Percentiles rank a stretch among this genome's conserved stretches.
These are phyloP conservation scores for Strigamia maritima DNA, from an alignment of 2,888 invertebrate species.

Conservation along the genomic window DNA sequence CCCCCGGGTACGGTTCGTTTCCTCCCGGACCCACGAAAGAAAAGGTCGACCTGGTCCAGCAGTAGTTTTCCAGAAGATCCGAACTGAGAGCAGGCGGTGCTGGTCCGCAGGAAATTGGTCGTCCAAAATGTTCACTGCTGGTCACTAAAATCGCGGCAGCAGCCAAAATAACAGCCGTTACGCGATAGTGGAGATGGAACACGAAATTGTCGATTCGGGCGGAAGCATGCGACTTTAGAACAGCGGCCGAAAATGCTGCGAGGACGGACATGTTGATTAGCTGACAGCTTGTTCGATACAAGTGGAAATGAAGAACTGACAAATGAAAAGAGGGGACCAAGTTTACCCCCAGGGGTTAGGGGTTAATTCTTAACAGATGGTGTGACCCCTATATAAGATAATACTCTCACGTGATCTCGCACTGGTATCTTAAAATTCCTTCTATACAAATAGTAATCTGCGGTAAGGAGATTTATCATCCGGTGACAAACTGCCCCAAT, in stretches of 20 bases:
- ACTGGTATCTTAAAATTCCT: no score
- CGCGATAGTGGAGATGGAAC: constrained; percentile 47
- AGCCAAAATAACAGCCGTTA: constrained; percentile 46
- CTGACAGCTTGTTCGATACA: background rate
- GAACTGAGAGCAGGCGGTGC: background rate
- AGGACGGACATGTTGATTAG: background rate
- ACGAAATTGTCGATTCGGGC: constrained; percentile 45
- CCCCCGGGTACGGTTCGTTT: constrained; percentile 57
- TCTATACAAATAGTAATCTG: no score
- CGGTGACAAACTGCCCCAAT: no score
- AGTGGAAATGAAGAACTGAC: background rate
- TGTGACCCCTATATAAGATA: background rate
- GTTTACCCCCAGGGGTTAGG: background rate
- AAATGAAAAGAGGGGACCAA: background rate
- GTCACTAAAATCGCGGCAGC: constrained; percentile 46
- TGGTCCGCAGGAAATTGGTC: constrained; percentile 46
- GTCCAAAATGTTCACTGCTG: constrained; percentile 47
- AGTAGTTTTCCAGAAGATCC: constrained; percentile 88
- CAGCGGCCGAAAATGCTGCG: background rate
- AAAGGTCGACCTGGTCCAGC: constrained; percentile 94
- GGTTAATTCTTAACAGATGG: background rate
- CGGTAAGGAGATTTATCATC: no score
- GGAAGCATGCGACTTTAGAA: background rate
- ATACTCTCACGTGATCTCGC: background rate
- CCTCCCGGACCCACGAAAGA: constrained; percentile 62